These are phyloP conservation scores for Prosapia bicincta DNA, from an alignment of 2,888 invertebrate species.

Conservation along the genomic window DNA sequence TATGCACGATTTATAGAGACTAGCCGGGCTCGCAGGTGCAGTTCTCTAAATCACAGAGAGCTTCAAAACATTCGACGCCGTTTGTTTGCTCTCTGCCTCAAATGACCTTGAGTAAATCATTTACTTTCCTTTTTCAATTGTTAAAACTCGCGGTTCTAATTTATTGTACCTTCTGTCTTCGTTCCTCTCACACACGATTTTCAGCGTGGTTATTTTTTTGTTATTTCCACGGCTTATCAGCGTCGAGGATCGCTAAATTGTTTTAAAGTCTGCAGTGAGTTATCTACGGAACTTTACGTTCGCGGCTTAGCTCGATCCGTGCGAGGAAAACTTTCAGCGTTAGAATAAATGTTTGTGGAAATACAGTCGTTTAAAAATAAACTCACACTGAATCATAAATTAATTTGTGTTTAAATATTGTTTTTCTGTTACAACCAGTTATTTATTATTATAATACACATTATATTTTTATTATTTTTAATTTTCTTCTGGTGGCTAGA, in stretches of 20 bases:
- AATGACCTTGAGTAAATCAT: neutral
- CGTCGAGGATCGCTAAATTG: neutral
- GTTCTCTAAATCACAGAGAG: neutral
- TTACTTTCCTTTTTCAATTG: constrained; percentile 2
- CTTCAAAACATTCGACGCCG: neutral
- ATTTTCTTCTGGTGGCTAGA: no score
- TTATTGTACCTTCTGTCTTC: neutral
- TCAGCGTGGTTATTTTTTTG: neutral
- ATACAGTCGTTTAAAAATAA: no score
- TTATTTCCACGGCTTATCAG: neutral
- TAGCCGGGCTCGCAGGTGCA: neutral
- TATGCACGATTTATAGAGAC: neutral
- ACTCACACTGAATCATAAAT: no score
- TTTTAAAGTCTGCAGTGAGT: neutral
- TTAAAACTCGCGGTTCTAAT: neutral
- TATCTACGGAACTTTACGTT: neutral
- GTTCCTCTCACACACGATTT: neutral
- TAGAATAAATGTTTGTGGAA: no score
- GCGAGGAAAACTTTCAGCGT: neutral
- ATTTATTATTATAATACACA: no score
- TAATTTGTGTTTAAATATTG: no score
- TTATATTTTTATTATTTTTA: no score
- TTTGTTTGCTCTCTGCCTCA: neutral
- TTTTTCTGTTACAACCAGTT: no score
- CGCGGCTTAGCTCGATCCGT: neutral